Evolutionary conservation across 2,888 invertebrate genomes (phyloP).

Genomic region (Myopa testacea): DNA sequence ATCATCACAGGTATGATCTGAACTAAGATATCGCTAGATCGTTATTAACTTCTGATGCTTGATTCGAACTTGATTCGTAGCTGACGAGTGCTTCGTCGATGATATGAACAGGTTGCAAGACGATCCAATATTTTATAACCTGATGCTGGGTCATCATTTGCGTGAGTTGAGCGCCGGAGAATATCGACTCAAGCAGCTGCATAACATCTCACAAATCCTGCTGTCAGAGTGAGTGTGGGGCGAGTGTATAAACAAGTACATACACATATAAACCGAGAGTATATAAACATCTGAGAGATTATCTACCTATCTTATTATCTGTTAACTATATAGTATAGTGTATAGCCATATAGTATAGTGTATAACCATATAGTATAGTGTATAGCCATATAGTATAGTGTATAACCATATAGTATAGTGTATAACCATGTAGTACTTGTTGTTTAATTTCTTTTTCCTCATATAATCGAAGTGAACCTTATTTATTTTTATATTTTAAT

Average conservation of each 20-base stretch:
- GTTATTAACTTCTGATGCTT: neutral
- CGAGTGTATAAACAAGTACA: too few species aligned
- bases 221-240: slow-evolving; percentile 44
- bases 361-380: neutral
- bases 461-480: neutral
- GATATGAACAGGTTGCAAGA: slow-evolving; percentile 38
- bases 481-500: neutral
- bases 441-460: neutral
- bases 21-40: neutral
- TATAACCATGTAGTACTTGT: neutral
- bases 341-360: neutral
- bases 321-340: neutral
- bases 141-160: slow-evolving; percentile 44
- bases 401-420: neutral
- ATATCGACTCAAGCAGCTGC: slow-evolving; percentile 37
- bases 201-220: slow-evolving; percentile 48
- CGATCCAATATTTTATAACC: slow-evolving; percentile 38
- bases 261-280: neutral
- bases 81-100: slow-evolving; percentile 42
- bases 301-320: too few species aligned
- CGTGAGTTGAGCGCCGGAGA: slow-evolving; percentile 30
- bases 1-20: slow-evolving; percentile 51
- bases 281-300: neutral
- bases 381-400: too few species aligned
- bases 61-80: slow-evolving; percentile 23